phyloP scores from a whole-genome alignment of 2,888 invertebrate genomes.

The Aspidiotus rigidus region DNA sequence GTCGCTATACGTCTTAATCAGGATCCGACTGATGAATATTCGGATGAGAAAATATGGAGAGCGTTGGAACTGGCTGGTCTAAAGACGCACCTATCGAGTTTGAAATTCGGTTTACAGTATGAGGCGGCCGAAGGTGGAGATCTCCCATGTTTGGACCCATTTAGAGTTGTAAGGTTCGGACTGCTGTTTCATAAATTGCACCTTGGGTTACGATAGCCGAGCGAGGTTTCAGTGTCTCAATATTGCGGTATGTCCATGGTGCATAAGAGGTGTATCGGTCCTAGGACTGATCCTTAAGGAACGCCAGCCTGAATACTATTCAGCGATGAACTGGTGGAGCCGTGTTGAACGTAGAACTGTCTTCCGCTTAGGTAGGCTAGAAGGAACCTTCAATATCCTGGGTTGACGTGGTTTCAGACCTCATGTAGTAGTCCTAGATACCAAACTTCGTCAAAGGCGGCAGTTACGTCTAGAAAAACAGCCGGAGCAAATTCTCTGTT shows the following conservation, averaged over 20 bases:
- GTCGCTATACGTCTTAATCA: conserved; percentile 66
- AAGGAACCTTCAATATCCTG: neutral
- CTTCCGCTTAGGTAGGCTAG: neutral
- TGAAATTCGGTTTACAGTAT: conserved; percentile 67
- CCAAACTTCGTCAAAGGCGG: neutral
- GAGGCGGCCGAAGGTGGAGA: conserved; percentile 80
- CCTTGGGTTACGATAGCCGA: neutral
- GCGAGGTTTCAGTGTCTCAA: neutral
- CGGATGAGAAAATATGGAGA: conserved; percentile 78
- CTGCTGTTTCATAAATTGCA: too few relatives aligned
- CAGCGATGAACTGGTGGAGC: neutral
- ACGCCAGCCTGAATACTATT: neutral
- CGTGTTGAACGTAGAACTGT: neutral
- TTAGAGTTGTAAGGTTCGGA: too few relatives aligned
- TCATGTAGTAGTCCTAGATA: neutral
- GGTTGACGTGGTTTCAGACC: neutral
- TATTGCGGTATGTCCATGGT: neutral
- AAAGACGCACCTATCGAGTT: conserved; percentile 67
- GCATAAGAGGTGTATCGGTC: neutral
- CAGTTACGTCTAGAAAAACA: neutral
- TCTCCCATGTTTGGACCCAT: neutral
- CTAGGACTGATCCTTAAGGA: neutral
- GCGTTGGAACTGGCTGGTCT: conserved; percentile 84
- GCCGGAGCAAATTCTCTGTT: too few relatives aligned
- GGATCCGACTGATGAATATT: conserved; percentile 73